Evolutionary conservation across 2,113 vertebrate genomes (phyloP).

Genomic region (Mugil cephalus): DNA sequence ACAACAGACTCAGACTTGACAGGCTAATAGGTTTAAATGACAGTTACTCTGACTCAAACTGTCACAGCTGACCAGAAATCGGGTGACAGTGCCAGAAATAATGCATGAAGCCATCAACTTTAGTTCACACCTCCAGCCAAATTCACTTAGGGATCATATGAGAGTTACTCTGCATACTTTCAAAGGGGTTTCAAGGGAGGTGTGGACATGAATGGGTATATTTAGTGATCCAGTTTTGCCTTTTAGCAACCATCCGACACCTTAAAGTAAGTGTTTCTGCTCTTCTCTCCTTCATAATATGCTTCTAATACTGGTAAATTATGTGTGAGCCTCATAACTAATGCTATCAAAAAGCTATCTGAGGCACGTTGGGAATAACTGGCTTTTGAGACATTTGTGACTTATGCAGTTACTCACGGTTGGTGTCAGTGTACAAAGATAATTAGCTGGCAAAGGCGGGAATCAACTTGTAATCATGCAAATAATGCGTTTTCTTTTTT

Average conservation of each 20-base stretch:
- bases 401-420: not conserved
- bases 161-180: not conserved
- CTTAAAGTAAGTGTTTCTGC: too few species aligned
- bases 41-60: conserved; percentile 30
- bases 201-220: too few species aligned
- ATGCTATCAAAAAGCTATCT: conserved; percentile 2
- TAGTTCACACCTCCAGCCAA: not conserved
- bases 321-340: not conserved
- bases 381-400: not conserved
- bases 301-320: not conserved
- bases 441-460: conserved; percentile 18
- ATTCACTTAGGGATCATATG: not conserved
- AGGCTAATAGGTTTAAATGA: conserved; percentile 56
- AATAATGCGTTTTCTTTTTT: conserved; percentile 5
- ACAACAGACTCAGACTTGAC: conserved; percentile 24
- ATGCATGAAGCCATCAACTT: conserved; percentile 19
- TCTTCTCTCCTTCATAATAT: too few species aligned
- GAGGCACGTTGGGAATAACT: not conserved
- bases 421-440: conserved; percentile 15
- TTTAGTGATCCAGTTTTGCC: too few species aligned
- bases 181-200: not conserved
- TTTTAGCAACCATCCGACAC: too few species aligned
- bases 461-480: conserved; percentile 4
- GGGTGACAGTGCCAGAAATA: conserved; percentile 6
- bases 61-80: conserved; percentile 42